Conservation (phyloP, 2,113 vertebrate species). For the Garra rufa region DNA sequence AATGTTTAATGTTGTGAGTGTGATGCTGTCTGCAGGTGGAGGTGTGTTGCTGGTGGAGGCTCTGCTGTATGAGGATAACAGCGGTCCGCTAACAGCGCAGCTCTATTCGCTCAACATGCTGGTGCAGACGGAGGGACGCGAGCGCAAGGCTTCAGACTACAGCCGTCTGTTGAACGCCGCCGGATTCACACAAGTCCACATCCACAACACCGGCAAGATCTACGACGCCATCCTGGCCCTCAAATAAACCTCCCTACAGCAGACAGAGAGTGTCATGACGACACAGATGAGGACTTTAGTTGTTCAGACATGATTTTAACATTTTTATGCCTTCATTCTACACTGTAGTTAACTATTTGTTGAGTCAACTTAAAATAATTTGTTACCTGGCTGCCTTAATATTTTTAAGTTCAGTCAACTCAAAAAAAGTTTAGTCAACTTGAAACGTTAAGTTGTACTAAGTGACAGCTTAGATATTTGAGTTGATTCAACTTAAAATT, state of each 20-base stretch:
- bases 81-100: conserved; percentile 79
- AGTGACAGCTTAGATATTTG: too few species aligned
- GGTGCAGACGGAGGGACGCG: conserved; percentile 86
- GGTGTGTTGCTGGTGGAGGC: conserved; percentile 83
- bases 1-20: too few species aligned
- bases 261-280: too few species aligned
- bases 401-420: too few species aligned
- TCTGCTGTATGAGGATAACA: conserved; percentile 77
- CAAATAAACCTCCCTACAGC: conserved; percentile 62
- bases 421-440: too few species aligned
- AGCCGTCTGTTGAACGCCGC: conserved; percentile 73
- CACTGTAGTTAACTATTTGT: too few species aligned
- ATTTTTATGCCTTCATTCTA: too few species aligned
- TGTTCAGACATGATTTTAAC: not conserved
- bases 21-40: conserved; percentile 75
- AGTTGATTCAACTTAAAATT: too few species aligned
- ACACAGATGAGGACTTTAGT: too few species aligned
- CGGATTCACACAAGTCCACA: conserved; percentile 75
- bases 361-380: too few species aligned
- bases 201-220: conserved; percentile 77
- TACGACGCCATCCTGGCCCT: conserved; percentile 82
- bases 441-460: too few species aligned
- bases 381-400: too few species aligned
- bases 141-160: conserved; percentile 79
- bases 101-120: conserved; percentile 89